phyloP scores from a whole-genome alignment of 1,140 invertebrate species.

The Drosophila pachea region DNA sequence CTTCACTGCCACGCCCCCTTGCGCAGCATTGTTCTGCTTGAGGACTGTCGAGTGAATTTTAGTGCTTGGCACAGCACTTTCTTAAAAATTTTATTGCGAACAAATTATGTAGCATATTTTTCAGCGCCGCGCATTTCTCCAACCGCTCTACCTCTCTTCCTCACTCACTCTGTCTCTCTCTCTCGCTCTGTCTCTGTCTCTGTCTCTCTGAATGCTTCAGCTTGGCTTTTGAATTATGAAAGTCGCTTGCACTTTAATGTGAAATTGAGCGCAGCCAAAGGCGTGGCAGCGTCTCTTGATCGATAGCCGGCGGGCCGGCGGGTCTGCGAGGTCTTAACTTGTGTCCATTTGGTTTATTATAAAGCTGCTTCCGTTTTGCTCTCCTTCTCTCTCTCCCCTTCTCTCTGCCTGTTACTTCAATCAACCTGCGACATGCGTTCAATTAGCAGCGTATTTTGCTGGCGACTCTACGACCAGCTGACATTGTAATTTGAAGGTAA shows the following conservation, averaged over 20 bases:
- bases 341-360: neutral
- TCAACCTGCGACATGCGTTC: conserved; percentile 51
- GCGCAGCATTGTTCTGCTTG: conserved; percentile 20
- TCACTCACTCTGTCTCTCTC: neutral
- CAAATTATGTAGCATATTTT: conserved; percentile 75
- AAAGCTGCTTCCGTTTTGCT: neutral
- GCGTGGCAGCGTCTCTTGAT: conserved; percentile 30
- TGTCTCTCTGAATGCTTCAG: too few relatives aligned
- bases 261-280: conserved; percentile 58
- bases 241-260: conserved; percentile 37
- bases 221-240: conserved; percentile 56
- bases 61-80: conserved; percentile 66
- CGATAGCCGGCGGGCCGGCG: conserved; percentile 37
- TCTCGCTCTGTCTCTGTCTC: neutral
- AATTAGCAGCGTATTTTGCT: conserved; percentile 53
- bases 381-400: neutral
- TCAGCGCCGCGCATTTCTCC: conserved; percentile 16
- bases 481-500: conserved; percentile 57
- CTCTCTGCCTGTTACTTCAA: conserved; percentile 17
- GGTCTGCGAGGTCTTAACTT: neutral
- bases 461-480: conserved; percentile 42
- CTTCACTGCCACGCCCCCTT: neutral
- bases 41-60: conserved; percentile 41
- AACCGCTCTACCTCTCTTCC: neutral
- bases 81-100: conserved; percentile 64